Conservation (phyloP, 2,797 vertebrate species). For the Lepus townsendii region DNA sequence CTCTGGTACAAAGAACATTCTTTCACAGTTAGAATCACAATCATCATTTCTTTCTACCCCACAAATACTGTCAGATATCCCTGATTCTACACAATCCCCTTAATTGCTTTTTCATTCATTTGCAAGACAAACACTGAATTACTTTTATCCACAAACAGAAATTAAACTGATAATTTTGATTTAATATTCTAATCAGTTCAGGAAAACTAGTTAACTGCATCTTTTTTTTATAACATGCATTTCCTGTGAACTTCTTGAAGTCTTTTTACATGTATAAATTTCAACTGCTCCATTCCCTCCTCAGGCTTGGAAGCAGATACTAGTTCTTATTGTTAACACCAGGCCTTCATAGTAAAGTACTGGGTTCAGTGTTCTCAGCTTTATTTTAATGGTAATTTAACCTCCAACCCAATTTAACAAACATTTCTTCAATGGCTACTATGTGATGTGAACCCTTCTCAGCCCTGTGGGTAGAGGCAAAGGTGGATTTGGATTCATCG, state of each 20-base stretch:
- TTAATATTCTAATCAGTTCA: neutral
- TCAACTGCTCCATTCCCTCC: neutral
- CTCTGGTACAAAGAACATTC: neutral
- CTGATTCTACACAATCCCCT: neutral
- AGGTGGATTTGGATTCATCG: neutral
- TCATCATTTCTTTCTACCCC: neutral
- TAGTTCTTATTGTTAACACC: neutral
- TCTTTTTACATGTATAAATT: no score
- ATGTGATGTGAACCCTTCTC: neutral
- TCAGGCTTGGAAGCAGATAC: neutral
- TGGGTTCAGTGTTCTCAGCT: neutral
- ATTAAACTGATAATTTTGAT: constrained; percentile 8
- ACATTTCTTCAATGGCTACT: neutral
- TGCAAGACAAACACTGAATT: neutral
- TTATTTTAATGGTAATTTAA: constrained; percentile 25
- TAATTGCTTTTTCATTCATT: constrained; percentile 40
- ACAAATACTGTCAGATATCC: neutral
- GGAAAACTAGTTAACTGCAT: constrained; percentile 1
- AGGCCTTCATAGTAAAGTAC: neutral
- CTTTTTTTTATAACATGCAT: no score
- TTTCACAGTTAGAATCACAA: constrained; percentile 23
- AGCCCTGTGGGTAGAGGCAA: neutral
- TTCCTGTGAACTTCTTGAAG: no score
- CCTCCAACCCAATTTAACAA: neutral
- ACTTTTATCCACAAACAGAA: constrained; percentile 29